These are phyloP conservation scores for Philaenus spumarius DNA, from an alignment of 1,140 invertebrate genomes.

Conservation along the genomic window DNA sequence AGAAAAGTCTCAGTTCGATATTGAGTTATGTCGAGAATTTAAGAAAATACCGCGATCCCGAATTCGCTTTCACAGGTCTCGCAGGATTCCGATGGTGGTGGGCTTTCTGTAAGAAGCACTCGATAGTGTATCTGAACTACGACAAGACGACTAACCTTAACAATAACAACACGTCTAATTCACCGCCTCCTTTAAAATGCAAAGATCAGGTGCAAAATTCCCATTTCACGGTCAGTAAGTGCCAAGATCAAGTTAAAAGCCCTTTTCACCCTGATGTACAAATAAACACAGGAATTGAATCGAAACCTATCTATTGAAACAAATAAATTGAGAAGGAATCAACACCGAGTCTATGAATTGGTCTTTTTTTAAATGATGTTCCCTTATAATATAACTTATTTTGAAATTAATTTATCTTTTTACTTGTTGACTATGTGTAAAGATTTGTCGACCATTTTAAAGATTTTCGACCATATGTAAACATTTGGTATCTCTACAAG, in stretches of 20 bases:
- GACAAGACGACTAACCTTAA: slow-evolving; percentile 31
- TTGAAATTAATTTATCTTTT: no score
- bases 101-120: slow-evolving; percentile 74
- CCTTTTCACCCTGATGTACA: no score
- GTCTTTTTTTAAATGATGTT: no score
- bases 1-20: slow-evolving; percentile 57
- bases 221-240: not conserved
- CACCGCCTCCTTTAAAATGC: slow-evolving; percentile 1
- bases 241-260: not conserved
- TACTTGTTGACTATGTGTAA: no score
- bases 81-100: slow-evolving; percentile 72
- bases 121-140: slow-evolving; percentile 58
- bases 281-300: no score
- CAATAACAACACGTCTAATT: slow-evolving; percentile 1
- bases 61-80: slow-evolving; percentile 56
- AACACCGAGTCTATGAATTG: no score
- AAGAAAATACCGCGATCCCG: slow-evolving; percentile 50
- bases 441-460: no score
- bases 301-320: no score
- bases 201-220: not conserved
- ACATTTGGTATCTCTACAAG: no score
- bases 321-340: no score
- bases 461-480: no score
- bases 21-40: slow-evolving; percentile 58
- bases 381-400: no score